Conservation (phyloP, 2,888 invertebrate genomes). For the Crioceris asparagi region DNA sequence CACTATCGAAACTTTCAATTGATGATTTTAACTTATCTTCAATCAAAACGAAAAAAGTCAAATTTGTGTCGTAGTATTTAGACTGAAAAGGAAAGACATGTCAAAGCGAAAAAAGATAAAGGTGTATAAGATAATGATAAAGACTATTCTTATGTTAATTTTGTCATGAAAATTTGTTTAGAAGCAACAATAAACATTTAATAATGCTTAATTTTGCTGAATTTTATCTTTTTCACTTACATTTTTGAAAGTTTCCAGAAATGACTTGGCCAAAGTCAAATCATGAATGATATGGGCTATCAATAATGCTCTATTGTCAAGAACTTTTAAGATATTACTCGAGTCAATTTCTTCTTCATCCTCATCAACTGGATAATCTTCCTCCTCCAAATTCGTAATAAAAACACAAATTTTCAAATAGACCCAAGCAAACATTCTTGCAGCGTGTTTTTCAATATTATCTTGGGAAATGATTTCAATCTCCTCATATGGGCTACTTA, state of each 20-base stretch:
- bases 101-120: not conserved
- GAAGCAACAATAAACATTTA: no score
- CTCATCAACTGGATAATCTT: constrained; percentile 14
- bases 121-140: no score
- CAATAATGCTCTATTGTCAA: constrained; percentile 28
- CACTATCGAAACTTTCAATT: constrained; percentile 21
- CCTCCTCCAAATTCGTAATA: constrained; percentile 20
- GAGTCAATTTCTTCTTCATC: constrained; percentile 12
- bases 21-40: constrained; percentile 27
- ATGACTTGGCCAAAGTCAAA: constrained; percentile 31
- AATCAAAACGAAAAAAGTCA: constrained; percentile 22
- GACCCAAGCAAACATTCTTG: constrained; percentile 31
- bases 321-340: constrained; percentile 13
- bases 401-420: constrained; percentile 26
- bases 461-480: constrained; percentile 7
- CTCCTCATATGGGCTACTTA: constrained; percentile 23
- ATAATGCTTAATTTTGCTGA: no score
- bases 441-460: constrained; percentile 21
- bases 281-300: constrained; percentile 33
- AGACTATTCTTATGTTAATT: no score
- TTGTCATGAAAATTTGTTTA: no score
- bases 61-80: constrained; percentile 29
- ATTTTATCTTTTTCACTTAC: no score
- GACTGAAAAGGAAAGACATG: constrained; percentile 28
- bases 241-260: constrained; percentile 36